These are phyloP conservation scores for Therioaphis trifolii DNA, from an alignment of 2,888 invertebrate species.

Conservation along the genomic window DNA sequence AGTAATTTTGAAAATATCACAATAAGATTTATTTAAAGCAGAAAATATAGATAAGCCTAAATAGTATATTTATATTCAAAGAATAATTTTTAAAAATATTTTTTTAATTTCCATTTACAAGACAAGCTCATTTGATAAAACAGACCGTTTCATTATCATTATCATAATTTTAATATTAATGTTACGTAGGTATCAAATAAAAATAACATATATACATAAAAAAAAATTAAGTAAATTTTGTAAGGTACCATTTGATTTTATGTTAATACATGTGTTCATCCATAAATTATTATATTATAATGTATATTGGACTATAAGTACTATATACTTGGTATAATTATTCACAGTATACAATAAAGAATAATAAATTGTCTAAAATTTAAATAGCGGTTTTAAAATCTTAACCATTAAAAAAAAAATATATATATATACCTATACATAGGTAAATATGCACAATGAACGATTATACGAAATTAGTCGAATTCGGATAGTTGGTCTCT, in stretches of 20 bases:
- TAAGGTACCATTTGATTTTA: slow-evolving; percentile 2
- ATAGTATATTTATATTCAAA: slow-evolving; percentile 10
- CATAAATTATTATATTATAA: not conserved
- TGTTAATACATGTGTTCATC: slow-evolving; percentile 7
- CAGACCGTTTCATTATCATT: not conserved
- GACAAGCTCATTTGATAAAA: slow-evolving; percentile 40
- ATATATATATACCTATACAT: not conserved
- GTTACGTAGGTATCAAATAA: not conserved
- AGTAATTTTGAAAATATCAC: slow-evolving; percentile 54
- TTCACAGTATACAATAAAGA: not conserved
- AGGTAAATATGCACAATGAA: not conserved
- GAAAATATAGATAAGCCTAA: slow-evolving; percentile 27
- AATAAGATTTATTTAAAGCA: slow-evolving; percentile 43
- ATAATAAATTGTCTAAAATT: slow-evolving; percentile 12
- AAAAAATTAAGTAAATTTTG: slow-evolving; percentile 16
- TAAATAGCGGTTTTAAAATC: slow-evolving; percentile 30
- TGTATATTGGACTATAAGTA: slow-evolving; percentile 22
- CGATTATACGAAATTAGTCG: slow-evolving; percentile 21
- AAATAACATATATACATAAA: not conserved
- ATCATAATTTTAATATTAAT: slow-evolving; percentile 29
- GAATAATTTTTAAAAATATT: slow-evolving; percentile 41
- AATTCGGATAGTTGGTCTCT: slow-evolving; percentile 51
- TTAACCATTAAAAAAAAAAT: slow-evolving; percentile 11
- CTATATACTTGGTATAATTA: slow-evolving; percentile 1
- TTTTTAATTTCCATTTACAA: slow-evolving; percentile 29